Conservation (phyloP, 2,888 invertebrate species). For the Galerucella nymphaeae region DNA sequence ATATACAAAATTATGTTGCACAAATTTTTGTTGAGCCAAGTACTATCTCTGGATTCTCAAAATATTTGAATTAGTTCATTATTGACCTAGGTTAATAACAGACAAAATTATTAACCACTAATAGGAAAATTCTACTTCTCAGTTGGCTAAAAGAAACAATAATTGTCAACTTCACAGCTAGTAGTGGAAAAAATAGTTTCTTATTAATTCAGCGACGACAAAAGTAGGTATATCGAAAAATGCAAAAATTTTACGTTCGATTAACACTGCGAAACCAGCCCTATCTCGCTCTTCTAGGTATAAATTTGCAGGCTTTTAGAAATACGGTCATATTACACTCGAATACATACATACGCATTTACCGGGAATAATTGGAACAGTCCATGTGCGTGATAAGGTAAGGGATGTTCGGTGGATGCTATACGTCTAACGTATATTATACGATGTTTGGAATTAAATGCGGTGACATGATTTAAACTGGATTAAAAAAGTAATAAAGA, state of each 20-base stretch:
- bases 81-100: too few relatives aligned
- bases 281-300: conserved; percentile 22
- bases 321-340: conserved; percentile 42
- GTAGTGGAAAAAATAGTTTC: too few relatives aligned
- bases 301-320: conserved; percentile 37
- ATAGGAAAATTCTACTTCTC: too few relatives aligned
- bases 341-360: conserved; percentile 43
- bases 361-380: conserved; percentile 46
- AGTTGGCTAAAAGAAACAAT: too few relatives aligned
- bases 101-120: too few relatives aligned
- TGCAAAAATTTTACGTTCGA: neutral
- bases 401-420: conserved; percentile 43
- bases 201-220: too few relatives aligned
- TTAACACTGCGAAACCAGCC: neutral
- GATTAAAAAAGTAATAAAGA: neutral
- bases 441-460: conserved; percentile 8
- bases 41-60: too few relatives aligned
- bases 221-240: too few relatives aligned
- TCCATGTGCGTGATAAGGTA: conserved; percentile 43
- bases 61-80: too few relatives aligned
- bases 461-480: conserved; percentile 3
- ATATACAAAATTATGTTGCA: too few relatives aligned
- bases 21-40: too few relatives aligned
- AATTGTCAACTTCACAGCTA: too few relatives aligned
- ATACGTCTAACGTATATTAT: conserved; percentile 6